Base-by-base conservation (phyloP, 2,113 vertebrate species). In the Thermophis baileyi region DNA sequence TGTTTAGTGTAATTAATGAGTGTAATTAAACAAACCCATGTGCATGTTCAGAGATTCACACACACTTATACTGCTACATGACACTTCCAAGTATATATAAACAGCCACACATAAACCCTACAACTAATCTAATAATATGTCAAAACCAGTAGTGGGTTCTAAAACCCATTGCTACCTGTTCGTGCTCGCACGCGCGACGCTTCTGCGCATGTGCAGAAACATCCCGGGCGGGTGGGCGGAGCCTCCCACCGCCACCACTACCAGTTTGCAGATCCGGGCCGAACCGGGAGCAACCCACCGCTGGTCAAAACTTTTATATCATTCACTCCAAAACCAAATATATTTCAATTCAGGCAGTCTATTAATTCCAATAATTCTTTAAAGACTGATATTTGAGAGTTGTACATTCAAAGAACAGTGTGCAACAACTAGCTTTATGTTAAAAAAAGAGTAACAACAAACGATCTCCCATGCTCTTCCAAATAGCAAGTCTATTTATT, bases 391-490 rank as follows among this genome's bases (percentile, higher is more conserved):
- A 63, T 92, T 69, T 55, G 44, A 12, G 88, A 6, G 4, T 89
- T 90, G 25, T 81, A 53, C 20, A 63, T 95, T 89, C 6, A 93
- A 63, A 94, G 0, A 20, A 0, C 51, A 69, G 35, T 40, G 53
- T 40, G 69, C 92, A 95, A 92, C 5, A 10, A 3, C n/a, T 81
- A 92, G 63, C 89, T 24, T 94, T 94, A 55, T 91, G 95, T n/a
- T 16, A 90, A 46, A 95, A 94, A 94, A 93, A 90, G 35, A 85
- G 44, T n/a, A 93, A 7, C 35, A 89, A 3, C 54, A 10, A 57
- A 12, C 6, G 53, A 5, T 49, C 18, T 93, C 14, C 35, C 27
- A 18, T 51, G 54, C 24, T n/a, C 49, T n/a, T 30, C 81, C 35
- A 60, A 85, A 81, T 18, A 16, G 14, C 16, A 88, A 4, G 18